Percentiles rank a stretch among this genome's conserved stretches.
Evolutionary conservation across 2,113 vertebrate species (phyloP).

Genomic region (Bettongia penicillata): DNA sequence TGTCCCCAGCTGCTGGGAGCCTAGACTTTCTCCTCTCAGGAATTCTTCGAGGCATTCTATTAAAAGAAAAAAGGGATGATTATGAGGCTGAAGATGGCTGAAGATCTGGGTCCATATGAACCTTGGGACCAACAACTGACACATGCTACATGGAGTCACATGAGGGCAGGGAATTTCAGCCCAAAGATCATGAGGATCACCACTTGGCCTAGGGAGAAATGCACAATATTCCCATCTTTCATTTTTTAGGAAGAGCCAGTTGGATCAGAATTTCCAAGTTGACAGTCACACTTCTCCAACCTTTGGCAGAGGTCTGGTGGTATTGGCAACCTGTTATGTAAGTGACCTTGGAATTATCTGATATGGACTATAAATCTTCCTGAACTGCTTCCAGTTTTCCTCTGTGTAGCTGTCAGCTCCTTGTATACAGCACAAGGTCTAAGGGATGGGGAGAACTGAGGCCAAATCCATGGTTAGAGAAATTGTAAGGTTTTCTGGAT

Average conservation of each 20-base stretch:
- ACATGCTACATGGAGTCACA: not conserved
- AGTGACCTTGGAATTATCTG: not conserved
- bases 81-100: not conserved
- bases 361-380: not conserved
- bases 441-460: not conserved
- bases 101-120: not conserved
- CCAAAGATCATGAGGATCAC: not conserved
- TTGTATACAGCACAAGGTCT: not conserved
- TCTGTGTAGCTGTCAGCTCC: not conserved
- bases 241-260: not conserved
- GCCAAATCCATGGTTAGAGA: not conserved
- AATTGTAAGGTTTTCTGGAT: not conserved
- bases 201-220: not conserved
- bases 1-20: not conserved
- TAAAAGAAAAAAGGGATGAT: not conserved
- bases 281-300: not conserved
- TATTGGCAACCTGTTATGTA: not conserved
- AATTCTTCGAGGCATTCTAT: not conserved
- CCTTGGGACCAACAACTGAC: not conserved
- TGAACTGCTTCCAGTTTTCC: not conserved
- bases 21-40: not conserved
- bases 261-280: not conserved
- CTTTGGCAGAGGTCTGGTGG: not conserved
- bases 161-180: not conserved
- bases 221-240: not conserved